Percentiles rank a stretch among this genome's conserved stretches.
Conservation (phyloP, 2,113 vertebrate genomes). For the Macaca nemestrina region DNA sequence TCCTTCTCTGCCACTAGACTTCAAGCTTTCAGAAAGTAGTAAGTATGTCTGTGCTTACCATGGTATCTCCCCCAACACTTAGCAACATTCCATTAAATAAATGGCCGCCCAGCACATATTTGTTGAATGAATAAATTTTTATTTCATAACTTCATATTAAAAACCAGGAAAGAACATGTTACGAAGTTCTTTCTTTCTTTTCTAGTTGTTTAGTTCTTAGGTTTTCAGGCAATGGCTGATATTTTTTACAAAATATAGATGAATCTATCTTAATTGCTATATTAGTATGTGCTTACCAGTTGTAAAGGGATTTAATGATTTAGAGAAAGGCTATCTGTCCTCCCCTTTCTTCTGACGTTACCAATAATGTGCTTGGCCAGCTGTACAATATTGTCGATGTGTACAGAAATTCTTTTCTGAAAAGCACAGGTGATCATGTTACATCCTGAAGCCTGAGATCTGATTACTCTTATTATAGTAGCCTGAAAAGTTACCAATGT, state of each 20-base stretch:
- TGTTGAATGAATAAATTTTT: neutral
- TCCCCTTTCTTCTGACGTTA: neutral
- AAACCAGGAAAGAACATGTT: neutral
- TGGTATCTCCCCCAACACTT: neutral
- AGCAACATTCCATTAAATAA: neutral
- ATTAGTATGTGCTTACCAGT: neutral
- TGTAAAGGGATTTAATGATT: neutral
- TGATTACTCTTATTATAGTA: constrained; percentile 58
- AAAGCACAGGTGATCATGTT: constrained; percentile 66
- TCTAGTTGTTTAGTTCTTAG: neutral
- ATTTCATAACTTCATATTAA: neutral
- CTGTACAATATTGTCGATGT: neutral
- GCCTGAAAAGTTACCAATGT: constrained; percentile 54
- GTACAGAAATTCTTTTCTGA: constrained; percentile 59
- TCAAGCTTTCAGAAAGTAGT: neutral
- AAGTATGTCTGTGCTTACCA: neutral
- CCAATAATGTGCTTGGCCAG: neutral
- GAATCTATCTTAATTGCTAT: neutral
- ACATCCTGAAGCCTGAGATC: constrained; percentile 49
- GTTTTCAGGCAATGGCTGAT: neutral
- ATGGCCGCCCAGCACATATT: neutral
- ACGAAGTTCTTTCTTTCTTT: neutral
- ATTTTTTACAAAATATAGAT: neutral
- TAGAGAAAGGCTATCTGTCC: neutral
- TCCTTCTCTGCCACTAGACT: neutral